A percentile compares a stretch with the other conserved stretches of the same genome.
These are phyloP conservation scores for Lepisosteus osseus DNA, from an alignment of 2,113 vertebrate species.

Conservation along the genomic window DNA sequence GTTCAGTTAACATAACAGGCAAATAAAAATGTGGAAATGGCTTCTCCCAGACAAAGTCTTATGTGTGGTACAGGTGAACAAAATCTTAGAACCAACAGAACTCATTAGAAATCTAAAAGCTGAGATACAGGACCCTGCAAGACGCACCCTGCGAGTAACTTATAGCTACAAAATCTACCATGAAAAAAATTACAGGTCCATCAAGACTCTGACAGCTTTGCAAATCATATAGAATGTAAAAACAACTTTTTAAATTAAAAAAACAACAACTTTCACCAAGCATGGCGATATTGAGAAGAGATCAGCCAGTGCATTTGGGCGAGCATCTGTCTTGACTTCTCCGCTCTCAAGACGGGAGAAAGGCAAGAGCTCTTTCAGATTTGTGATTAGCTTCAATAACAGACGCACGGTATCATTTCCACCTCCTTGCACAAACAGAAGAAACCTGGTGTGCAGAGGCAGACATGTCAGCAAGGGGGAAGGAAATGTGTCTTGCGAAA, in stretches of 20 bases:
- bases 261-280: too few relatives aligned
- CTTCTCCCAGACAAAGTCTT: neutral
- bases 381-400: slow-evolving; percentile 2
- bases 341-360: slow-evolving; percentile 6
- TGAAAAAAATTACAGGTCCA: too few relatives aligned
- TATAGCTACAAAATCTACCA: too few relatives aligned
- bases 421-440: slow-evolving; percentile 9
- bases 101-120: too few relatives aligned
- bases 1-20: neutral
- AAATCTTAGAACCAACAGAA: too few relatives aligned
- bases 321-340: slow-evolving; percentile 1
- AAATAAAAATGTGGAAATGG: neutral
- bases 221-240: too few relatives aligned
- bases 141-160: too few relatives aligned
- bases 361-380: slow-evolving; percentile 22
- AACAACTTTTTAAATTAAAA: too few relatives aligned
- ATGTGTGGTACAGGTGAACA: too few relatives aligned
- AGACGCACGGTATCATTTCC: neutral
- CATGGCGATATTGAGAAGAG: too few relatives aligned
- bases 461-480: slow-evolving; percentile 3
- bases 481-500: slow-evolving; percentile 3
- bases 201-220: too few relatives aligned
- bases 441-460: neutral
- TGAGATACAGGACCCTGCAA: too few relatives aligned
- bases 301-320: neutral